These are phyloP conservation scores for Galeopsomyia nigrocyanea DNA, from an alignment of 2,888 invertebrate species.

Conservation along the genomic window DNA sequence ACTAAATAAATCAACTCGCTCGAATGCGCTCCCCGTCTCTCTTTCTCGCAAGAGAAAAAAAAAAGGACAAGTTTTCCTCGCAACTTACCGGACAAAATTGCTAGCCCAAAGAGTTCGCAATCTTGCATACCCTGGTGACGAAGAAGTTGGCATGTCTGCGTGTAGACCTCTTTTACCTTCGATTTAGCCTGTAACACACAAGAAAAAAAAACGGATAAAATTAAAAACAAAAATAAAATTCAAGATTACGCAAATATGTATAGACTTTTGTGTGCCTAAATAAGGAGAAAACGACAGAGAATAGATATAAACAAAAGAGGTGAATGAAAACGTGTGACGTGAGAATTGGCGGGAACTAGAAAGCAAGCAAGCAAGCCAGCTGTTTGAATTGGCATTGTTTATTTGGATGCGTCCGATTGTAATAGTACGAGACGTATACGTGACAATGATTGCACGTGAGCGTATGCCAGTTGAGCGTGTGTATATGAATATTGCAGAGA, in stretches of 20 bases:
- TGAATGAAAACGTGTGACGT: slow-evolving; percentile 32
- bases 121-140: slow-evolving; percentile 87
- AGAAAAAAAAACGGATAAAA: slow-evolving; percentile 49
- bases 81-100: slow-evolving; percentile 84
- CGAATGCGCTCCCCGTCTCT: too few relatives aligned
- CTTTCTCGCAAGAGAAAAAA: background rate
- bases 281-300: too few relatives aligned
- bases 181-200: slow-evolving; percentile 81
- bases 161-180: slow-evolving; percentile 85
- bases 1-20: too few relatives aligned
- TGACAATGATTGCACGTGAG: slow-evolving; percentile 44
- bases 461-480: slow-evolving; percentile 27
- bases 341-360: slow-evolving; percentile 35
- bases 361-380: slow-evolving; percentile 25
- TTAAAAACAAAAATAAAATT: background rate
- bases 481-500: slow-evolving; percentile 58
- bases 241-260: background rate
- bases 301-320: slow-evolving; percentile 7
- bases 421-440: slow-evolving; percentile 8
- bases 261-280: background rate
- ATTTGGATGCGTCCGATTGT: slow-evolving; percentile 31
- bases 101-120: slow-evolving; percentile 88
- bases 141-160: slow-evolving; percentile 84
- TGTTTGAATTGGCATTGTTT: slow-evolving; percentile 30
- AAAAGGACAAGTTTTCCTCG: background rate